Evolutionary conservation across 2,113 vertebrate genomes (phyloP), one percentile per base, ranked within the genome.

Genomic region (Pipra filicauda): DNA sequence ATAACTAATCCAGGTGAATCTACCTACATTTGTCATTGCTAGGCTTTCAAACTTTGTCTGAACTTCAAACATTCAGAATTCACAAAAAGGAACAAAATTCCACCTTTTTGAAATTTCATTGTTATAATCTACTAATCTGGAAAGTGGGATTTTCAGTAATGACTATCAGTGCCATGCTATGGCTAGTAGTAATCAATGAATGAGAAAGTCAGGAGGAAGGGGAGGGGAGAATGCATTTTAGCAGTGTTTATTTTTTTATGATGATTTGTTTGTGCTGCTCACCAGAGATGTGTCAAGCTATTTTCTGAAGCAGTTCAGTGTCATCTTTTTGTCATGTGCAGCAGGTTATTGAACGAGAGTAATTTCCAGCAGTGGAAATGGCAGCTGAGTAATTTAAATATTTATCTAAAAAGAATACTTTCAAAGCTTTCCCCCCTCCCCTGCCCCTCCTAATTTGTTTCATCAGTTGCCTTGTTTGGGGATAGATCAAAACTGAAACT

Each of bases 1-100:
- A 97, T 94, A 97, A 77, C 76, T 83, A 96, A 97, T 87, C 95
- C 97, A 98, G 95, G 90, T 97, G 95, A 94, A 91, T 94, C 93
- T 94, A 92, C 80, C 95, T 54, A 80, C 69, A 97, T 97, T 89
- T 95, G 67, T 96, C 93, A 97, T 71, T 95, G 96, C 75, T 71
- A 93, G 39, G 26, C 51, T 52, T 52, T 52, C 51, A 52, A 16
- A 52, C 51, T 52, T 52, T 27, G 51, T 16, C 51, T 22, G 28
- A 89, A 96, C 35, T 87, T 59, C 96, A 96, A 96, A 69, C 71
- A 88, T 64, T 70, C 79, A 94, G 91, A 95, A 88, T 85, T 93
- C 88, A 92, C 78, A 67, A 43, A 59, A 80, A 93, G 6, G 3
- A 92, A 54, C 30, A 46, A 21, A 59, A 78, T 52, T 54, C 30